Percentiles rank a stretch among this genome's conserved stretches.
These are phyloP conservation scores for Callorhinus ursinus DNA, from an alignment of 2,113 vertebrate genomes.

Conservation along the genomic window DNA sequence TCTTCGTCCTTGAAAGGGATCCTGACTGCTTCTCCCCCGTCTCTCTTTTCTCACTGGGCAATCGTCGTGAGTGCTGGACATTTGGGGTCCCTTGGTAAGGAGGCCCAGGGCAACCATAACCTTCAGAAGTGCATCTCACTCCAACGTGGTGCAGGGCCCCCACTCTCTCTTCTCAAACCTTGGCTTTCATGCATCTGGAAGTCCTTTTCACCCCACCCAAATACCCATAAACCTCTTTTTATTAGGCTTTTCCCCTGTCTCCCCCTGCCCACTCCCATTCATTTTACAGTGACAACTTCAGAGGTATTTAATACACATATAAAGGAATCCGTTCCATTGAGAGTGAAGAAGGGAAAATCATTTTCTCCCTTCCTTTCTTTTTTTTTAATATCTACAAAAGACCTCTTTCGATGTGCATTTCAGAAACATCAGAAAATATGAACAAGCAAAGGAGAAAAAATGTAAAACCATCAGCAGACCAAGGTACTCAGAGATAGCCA, in stretches of 20 bases:
- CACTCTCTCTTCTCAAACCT: not conserved
- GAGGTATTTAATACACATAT: not conserved
- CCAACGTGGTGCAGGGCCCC: not conserved
- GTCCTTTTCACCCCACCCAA: not conserved
- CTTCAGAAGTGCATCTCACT: not conserved
- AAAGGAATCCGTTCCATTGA: not conserved
- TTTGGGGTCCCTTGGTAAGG: not conserved
- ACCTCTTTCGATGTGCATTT: not conserved
- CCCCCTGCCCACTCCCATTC: not conserved
- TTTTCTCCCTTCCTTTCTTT: not conserved
- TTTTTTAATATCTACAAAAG: not conserved
- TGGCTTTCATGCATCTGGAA: not conserved
- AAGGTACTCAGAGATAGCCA: not conserved
- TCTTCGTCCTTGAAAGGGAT: not conserved
- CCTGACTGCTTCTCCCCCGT: not conserved
- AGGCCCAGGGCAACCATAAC: not conserved
- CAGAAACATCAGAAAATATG: not conserved
- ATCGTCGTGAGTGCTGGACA: not conserved
- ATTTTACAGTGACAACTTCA: not conserved
- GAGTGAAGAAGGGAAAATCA: not conserved
- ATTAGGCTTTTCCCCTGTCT: not conserved
- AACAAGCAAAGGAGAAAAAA: not conserved
- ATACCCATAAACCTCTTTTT: slow-evolving; percentile 56
- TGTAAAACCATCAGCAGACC: not conserved
- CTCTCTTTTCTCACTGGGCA: rapidly evolving